Percentiles rank a stretch among this genome's conserved stretches.
phyloP scores from a whole-genome alignment of 2,797 vertebrate genomes.

The Melanotaenia maccullochi region DNA sequence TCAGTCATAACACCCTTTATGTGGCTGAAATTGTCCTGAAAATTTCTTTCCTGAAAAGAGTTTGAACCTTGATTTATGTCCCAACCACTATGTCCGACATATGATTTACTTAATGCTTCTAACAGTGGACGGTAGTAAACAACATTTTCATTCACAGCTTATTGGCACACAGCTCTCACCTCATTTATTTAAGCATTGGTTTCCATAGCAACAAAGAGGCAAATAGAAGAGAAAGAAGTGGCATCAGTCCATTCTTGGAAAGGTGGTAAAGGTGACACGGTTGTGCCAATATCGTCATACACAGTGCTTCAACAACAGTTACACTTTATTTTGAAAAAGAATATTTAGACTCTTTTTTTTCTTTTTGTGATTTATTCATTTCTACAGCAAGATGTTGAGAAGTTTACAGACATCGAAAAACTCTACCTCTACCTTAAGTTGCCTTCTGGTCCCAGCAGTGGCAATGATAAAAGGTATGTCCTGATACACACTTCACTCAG shows the following conservation, averaged over 20 bases:
- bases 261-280: slow-evolving; percentile 42
- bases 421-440: slow-evolving; percentile 99
- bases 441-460: slow-evolving; percentile 99
- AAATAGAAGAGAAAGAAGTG: slow-evolving; percentile 69
- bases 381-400: slow-evolving; percentile 99
- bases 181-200: slow-evolving; percentile 74
- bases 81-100: background rate
- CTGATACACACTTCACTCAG: slow-evolving; percentile 32
- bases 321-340: background rate
- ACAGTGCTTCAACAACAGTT: background rate
- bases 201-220: slow-evolving; percentile 80
- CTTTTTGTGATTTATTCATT: background rate
- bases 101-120: slow-evolving; percentile 33
- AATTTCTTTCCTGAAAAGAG: background rate
- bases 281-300: slow-evolving; percentile 20
- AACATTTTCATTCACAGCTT: slow-evolving; percentile 61
- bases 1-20: background rate
- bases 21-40: background rate
- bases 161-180: slow-evolving; percentile 73
- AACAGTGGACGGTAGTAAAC: slow-evolving; percentile 55
- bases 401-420: slow-evolving; percentile 99
- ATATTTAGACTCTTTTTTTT: background rate
- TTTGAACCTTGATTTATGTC: background rate
- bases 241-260: slow-evolving; percentile 69
- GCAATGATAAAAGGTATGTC: slow-evolving; percentile 95